phyloP scores from a whole-genome alignment of 2,797 vertebrate genomes.

The Sebastes flavidus region DNA sequence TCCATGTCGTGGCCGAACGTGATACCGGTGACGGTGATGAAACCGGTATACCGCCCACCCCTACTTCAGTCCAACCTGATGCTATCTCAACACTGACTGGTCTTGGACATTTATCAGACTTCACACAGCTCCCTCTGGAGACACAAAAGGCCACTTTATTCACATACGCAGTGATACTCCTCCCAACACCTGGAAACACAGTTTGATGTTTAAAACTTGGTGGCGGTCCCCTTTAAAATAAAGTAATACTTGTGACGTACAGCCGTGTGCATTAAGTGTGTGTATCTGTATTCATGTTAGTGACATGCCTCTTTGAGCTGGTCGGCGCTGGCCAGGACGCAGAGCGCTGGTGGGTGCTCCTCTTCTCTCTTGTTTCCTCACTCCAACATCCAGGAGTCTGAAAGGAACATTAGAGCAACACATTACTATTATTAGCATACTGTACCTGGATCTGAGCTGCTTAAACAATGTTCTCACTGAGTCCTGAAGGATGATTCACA shows the following conservation, averaged over 20 bases:
- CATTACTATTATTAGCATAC: background rate
- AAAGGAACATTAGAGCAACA: constrained; percentile 29
- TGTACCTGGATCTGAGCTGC: background rate
- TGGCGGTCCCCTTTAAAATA: background rate
- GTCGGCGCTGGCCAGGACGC: constrained; percentile 91
- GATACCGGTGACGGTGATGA: too few relatives aligned
- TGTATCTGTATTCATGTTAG: background rate
- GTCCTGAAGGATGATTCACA: too few relatives aligned
- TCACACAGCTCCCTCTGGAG: too few relatives aligned
- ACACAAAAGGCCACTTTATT: too few relatives aligned
- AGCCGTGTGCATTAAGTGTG: background rate
- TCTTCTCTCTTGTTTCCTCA: constrained; percentile 85
- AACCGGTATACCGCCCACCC: too few relatives aligned
- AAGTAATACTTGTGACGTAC: background rate
- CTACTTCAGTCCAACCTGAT: too few relatives aligned
- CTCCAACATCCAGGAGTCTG: constrained; percentile 93
- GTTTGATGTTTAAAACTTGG: background rate
- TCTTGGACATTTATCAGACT: too few relatives aligned
- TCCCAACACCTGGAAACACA: too few relatives aligned
- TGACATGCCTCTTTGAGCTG: constrained; percentile 89
- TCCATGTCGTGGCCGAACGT: too few relatives aligned
- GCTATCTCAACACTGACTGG: too few relatives aligned
- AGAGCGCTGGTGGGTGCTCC: constrained; percentile 88
- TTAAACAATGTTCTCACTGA: background rate
- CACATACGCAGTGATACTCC: too few relatives aligned